Evolutionary conservation across 2,113 vertebrate genomes (phyloP).

Genomic region (Datnioides undecimradiatus): DNA sequence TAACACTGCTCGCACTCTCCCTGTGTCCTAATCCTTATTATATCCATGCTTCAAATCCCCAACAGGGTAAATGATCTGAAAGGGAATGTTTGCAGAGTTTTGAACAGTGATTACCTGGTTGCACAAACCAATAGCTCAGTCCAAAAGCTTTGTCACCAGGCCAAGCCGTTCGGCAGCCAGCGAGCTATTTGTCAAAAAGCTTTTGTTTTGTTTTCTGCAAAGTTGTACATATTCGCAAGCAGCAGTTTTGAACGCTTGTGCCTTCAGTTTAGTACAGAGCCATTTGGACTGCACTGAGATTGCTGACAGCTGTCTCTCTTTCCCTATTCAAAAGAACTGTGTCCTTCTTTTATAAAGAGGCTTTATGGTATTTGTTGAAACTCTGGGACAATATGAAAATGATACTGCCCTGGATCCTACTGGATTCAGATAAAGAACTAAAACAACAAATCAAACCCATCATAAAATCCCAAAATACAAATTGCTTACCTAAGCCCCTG

Average conservation of each 20-base stretch:
- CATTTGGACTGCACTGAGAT: neutral
- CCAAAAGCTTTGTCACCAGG: constrained; percentile 8
- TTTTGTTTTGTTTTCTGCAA: constrained; percentile 28
- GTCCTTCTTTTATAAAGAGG: neutral
- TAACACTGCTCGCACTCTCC: neutral
- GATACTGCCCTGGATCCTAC: neutral
- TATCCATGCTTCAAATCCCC: neutral
- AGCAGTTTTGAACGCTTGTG: neutral
- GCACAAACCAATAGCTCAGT: constrained; percentile 13
- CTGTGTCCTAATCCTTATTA: neutral
- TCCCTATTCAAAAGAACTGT: neutral
- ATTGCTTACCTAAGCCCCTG: neutral
- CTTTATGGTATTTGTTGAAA: neutral
- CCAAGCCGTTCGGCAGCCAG: constrained; percentile 12
- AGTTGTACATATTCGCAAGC: constrained; percentile 1
- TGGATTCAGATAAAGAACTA: neutral
- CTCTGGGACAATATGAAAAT: neutral
- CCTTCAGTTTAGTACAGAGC: constrained; percentile 4
- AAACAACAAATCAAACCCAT: neutral
- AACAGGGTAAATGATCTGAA: constrained; percentile 1
- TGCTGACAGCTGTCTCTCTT: neutral
- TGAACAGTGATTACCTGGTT: constrained; percentile 21
- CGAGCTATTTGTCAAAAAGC: constrained; percentile 4
- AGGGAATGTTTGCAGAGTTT: constrained; percentile 12
- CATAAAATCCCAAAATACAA: neutral